Evolutionary conservation across 2,113 vertebrate genomes (phyloP).

Genomic region (Rhinolophus sinicus): DNA sequence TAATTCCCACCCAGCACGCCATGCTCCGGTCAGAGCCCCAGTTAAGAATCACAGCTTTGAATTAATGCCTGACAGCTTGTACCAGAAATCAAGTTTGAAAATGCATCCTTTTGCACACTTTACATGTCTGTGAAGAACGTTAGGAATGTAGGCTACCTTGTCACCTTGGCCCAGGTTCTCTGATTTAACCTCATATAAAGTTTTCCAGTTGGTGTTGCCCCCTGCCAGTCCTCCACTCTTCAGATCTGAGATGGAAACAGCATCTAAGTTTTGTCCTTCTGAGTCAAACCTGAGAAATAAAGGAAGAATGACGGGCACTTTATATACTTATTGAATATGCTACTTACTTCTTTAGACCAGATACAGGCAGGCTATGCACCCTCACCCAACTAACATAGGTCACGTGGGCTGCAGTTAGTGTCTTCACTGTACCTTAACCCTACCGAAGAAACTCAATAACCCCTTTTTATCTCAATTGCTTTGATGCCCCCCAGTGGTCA

Average conservation of each 20-base stretch:
- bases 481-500: conserved; percentile 85
- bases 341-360: conserved; percentile 31
- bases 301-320: not conserved
- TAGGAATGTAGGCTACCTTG: conserved; percentile 87
- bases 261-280: conserved; percentile 93
- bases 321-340: conserved; percentile 10
- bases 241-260: conserved; percentile 92
- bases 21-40: not conserved
- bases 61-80: not conserved
- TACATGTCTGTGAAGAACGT: not conserved
- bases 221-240: conserved; percentile 82
- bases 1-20: not conserved
- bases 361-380: conserved; percentile 22
- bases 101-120: not conserved
- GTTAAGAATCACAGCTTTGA: not conserved
- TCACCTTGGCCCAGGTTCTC: conserved; percentile 97
- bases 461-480: conserved; percentile 81
- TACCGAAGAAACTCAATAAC: conserved; percentile 65
- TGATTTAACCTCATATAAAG: conserved; percentile 91
- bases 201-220: conserved; percentile 93
- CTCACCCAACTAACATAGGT: conserved; percentile 66
- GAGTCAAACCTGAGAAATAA: conserved; percentile 93
- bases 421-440: conserved; percentile 69
- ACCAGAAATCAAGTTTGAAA: not conserved
- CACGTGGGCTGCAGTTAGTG: conserved; percentile 69